phyloP scores from a whole-genome alignment of 92 coral and sea anemone species.

The Ricordea florida region DNA sequence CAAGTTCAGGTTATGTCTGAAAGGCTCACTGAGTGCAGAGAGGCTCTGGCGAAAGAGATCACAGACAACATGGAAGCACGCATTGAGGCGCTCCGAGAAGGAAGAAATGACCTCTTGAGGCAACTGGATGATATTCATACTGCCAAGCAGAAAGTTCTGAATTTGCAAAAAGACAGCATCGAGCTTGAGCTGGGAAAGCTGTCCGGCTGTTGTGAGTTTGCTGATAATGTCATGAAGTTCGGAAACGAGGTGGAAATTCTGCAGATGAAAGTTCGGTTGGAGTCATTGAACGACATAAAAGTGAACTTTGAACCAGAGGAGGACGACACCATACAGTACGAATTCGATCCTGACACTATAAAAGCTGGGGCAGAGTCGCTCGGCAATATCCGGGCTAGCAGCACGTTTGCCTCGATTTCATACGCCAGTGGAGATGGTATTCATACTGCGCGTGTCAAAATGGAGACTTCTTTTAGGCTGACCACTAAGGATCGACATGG shows the following conservation, averaged over 20 bases:
- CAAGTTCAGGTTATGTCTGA: constrained; percentile 92
- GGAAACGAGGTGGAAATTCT: constrained; percentile 95
- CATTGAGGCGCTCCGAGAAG: constrained; percentile 78
- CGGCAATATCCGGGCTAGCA: constrained; percentile 86
- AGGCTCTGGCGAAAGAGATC: constrained; percentile 82
- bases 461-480: constrained; percentile 90
- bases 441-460: constrained; percentile 93
- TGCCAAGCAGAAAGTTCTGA: constrained; percentile 91
- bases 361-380: constrained; percentile 74
- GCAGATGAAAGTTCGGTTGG: constrained; percentile 89
- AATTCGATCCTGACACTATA: constrained; percentile 66
- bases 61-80: constrained; percentile 79
- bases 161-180: constrained; percentile 92
- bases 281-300: constrained; percentile 75
- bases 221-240: constrained; percentile 90
- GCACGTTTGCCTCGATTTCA: constrained; percentile 98
- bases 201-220: constrained; percentile 95
- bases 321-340: constrained; percentile 92
- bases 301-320: constrained; percentile 93
- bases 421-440: constrained; percentile 96
- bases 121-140: constrained; percentile 78
- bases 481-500: constrained; percentile 98
- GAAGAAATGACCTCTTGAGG: constrained; percentile 71
- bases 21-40: constrained; percentile 87
- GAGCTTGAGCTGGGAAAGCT: constrained; percentile 96